Evolutionary conservation across 1,140 invertebrate species (phyloP).

Genomic region (Pissodes strobi): DNA sequence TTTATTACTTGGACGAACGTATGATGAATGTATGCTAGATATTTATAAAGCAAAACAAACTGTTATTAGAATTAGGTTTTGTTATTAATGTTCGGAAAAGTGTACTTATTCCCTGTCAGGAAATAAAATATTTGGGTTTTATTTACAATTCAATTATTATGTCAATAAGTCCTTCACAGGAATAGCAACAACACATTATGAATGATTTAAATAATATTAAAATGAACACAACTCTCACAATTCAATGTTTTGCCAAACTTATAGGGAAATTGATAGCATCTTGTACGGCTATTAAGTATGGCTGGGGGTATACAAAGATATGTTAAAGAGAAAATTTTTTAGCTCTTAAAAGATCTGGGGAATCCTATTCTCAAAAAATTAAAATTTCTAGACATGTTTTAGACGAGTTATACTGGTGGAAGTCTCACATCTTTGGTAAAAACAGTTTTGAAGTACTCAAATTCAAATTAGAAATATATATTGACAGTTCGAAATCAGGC

Average conservation of each 20-base stretch:
- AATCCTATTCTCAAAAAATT: too few species aligned
- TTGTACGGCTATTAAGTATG: slow-evolving; percentile 43
- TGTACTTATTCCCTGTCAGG: slow-evolving; percentile 27
- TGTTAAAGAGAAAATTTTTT: slow-evolving; percentile 39
- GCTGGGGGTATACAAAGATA: too few species aligned
- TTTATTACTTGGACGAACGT: slow-evolving; percentile 36
- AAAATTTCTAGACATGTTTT: too few species aligned
- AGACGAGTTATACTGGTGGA: too few species aligned
- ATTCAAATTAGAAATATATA: too few species aligned
- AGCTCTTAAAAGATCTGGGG: background rate
- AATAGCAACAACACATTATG: too few species aligned
- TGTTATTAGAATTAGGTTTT: slow-evolving; percentile 22
- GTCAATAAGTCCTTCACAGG: slow-evolving; percentile 27
- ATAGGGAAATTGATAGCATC: slow-evolving; percentile 36
- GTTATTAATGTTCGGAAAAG: slow-evolving; percentile 42
- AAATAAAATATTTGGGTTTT: too few species aligned
- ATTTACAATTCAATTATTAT: too few species aligned
- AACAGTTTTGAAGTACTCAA: too few species aligned
- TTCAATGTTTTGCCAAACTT: slow-evolving; percentile 39
- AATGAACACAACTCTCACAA: slow-evolving; percentile 30
- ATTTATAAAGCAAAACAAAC: background rate
- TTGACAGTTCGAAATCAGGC: too few species aligned
- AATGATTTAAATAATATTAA: too few species aligned
- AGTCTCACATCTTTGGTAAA: too few species aligned
- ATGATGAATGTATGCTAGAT: background rate